Evolutionary conservation across 2,888 invertebrate genomes (phyloP).

Genomic region (Crioceris asparagi): DNA sequence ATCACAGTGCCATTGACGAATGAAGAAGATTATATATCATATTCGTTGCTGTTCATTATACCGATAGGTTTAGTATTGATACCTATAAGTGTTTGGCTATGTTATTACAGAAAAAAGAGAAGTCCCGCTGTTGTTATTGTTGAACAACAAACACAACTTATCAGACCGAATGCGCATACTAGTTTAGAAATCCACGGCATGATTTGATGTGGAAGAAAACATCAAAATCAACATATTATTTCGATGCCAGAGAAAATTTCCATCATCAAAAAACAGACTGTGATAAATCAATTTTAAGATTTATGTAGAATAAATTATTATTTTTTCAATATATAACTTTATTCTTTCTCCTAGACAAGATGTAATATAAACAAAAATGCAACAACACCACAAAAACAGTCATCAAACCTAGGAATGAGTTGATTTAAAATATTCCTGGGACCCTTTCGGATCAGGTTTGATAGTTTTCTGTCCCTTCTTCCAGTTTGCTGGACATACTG

Average conservation of each 20-base stretch:
- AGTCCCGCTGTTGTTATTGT: slow-evolving; percentile 15
- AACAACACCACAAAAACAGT: too few relatives aligned
- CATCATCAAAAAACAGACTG: too few relatives aligned
- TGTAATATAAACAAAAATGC: too few relatives aligned
- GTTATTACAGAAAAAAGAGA: slow-evolving; percentile 28
- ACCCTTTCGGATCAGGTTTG: slow-evolving; percentile 76
- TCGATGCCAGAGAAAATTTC: too few relatives aligned
- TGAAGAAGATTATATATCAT: slow-evolving; percentile 20
- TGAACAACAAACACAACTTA: slow-evolving; percentile 21
- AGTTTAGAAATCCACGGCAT: too few relatives aligned
- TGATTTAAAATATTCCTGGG: slow-evolving; percentile 74
- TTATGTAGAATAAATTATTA: too few relatives aligned
- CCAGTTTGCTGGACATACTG: slow-evolving; percentile 95
- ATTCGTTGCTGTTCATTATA: slow-evolving; percentile 31
- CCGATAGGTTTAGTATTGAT: slow-evolving; percentile 30
- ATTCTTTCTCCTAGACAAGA: too few relatives aligned
- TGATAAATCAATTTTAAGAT: too few relatives aligned
- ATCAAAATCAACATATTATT: too few relatives aligned
- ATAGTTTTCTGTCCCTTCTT: slow-evolving; percentile 73
- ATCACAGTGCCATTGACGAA: slow-evolving; percentile 23
- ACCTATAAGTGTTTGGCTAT: slow-evolving; percentile 31
- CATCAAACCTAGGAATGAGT: too few relatives aligned
- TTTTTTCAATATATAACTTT: too few relatives aligned
- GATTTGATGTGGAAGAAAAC: too few relatives aligned
- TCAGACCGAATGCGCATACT: slow-evolving; percentile 16